These are phyloP conservation scores for Galagoides demidoff DNA, from an alignment of 2,797 vertebrate genomes.

Conservation along the genomic window DNA sequence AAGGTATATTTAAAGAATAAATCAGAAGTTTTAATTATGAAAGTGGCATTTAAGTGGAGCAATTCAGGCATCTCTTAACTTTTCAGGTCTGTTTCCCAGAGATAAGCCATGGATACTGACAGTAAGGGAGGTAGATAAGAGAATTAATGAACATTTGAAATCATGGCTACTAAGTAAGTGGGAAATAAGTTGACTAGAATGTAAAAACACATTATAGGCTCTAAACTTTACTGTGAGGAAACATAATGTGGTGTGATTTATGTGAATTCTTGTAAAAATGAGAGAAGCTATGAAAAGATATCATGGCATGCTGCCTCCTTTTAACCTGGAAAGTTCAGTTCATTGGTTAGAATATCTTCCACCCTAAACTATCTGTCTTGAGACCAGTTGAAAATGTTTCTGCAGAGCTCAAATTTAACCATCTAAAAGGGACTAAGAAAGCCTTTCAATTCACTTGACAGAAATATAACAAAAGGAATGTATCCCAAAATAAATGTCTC, in stretches of 20 bases:
- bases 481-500: conserved; percentile 49
- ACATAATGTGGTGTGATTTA: neutral
- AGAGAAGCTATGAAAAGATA: neutral
- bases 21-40: neutral
- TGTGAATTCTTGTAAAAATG: conserved; percentile 26
- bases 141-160: neutral
- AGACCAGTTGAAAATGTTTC: neutral
- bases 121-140: neutral
- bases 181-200: neutral
- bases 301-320: neutral
- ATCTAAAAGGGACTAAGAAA: neutral
- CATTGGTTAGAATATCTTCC: neutral
- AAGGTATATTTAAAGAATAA: neutral
- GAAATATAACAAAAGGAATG: conserved; percentile 1
- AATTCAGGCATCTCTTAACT: neutral
- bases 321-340: neutral
- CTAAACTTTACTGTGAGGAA: neutral
- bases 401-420: conserved; percentile 6
- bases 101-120: neutral
- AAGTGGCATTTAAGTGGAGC: neutral
- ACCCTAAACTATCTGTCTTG: neutral
- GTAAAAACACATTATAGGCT: neutral
- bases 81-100: neutral
- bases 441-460: conserved; percentile 41
- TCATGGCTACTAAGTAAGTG: neutral